Evolutionary conservation across 2,113 vertebrate genomes (phyloP).

Genomic region (Coptodon bakossiorum): DNA sequence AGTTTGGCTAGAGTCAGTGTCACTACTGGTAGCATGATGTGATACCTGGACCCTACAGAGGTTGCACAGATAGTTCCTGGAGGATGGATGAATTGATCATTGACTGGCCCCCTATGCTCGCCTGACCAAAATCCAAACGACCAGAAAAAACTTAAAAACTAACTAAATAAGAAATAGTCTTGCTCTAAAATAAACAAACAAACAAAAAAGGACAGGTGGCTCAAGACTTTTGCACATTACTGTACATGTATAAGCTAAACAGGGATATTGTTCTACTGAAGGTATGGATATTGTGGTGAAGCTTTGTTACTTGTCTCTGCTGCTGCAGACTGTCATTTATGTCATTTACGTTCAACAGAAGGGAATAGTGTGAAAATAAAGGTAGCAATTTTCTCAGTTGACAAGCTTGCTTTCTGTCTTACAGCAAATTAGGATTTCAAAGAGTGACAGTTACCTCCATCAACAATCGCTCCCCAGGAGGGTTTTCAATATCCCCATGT

Average conservation of each 20-base stretch:
- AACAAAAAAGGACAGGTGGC: neutral
- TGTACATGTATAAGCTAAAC: neutral
- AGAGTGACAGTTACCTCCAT: neutral
- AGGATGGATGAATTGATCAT: neutral
- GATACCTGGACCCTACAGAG: neutral
- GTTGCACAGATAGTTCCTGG: neutral
- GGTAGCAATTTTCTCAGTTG: neutral
- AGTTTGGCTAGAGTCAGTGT: neutral
- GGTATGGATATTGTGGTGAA: neutral
- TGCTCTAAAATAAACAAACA: neutral
- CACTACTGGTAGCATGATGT: neutral
- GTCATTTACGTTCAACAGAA: neutral
- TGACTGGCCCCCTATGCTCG: neutral
- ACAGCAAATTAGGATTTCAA: conserved; percentile 16
- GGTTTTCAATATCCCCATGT: neutral
- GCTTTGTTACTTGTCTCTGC: neutral
- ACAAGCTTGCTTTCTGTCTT: conserved; percentile 2
- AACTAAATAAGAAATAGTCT: neutral
- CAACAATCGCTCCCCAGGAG: neutral
- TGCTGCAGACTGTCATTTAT: neutral
- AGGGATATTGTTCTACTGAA: neutral
- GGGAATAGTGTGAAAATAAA: neutral
- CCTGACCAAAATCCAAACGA: neutral
- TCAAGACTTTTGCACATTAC: neutral
- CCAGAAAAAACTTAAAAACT: neutral